These are phyloP conservation scores for Lepidurus couesii DNA, from an alignment of 1,140 invertebrate genomes.

Conservation along the genomic window DNA sequence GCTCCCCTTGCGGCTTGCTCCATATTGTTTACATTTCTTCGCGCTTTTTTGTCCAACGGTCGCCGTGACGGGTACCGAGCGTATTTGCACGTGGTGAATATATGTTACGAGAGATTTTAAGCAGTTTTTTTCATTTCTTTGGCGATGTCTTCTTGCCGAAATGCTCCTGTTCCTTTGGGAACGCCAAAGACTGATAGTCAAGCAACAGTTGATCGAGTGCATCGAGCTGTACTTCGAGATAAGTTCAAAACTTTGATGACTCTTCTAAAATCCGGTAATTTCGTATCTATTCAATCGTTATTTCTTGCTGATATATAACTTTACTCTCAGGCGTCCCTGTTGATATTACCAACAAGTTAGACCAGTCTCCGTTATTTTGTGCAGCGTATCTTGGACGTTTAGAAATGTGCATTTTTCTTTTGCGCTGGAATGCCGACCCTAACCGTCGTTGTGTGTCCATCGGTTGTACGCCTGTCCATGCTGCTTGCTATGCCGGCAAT, in stretches of 20 bases:
- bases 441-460: slow-evolving; percentile 43
- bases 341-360: slow-evolving; percentile 46
- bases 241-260: slow-evolving; percentile 23
- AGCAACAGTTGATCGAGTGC: slow-evolving; percentile 19
- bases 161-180: slow-evolving; percentile 24
- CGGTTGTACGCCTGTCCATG: slow-evolving; percentile 47
- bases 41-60: too few relatives aligned
- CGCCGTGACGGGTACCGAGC: too few relatives aligned
- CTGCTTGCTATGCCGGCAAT: slow-evolving; percentile 44
- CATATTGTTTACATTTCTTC: too few relatives aligned
- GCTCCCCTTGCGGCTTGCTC: too few relatives aligned
- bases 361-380: slow-evolving; percentile 48
- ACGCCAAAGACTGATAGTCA: slow-evolving; percentile 14
- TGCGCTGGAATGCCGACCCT: slow-evolving; percentile 47
- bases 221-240: slow-evolving; percentile 28
- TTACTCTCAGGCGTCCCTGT: slow-evolving; percentile 41
- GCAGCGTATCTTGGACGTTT: slow-evolving; percentile 43
- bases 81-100: too few relatives aligned
- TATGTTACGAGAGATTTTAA: too few relatives aligned
- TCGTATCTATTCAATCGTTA: neutral
- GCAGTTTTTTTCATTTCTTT: too few relatives aligned
- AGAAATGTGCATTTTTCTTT: slow-evolving; percentile 42
- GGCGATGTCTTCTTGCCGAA: neutral
- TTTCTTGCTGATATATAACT: neutral
- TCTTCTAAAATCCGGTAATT: slow-evolving; percentile 26